Percentiles rank a stretch among this genome's conserved stretches.
These are phyloP conservation scores for Andrena fulva DNA, from an alignment of 2,888 invertebrate genomes.

Conservation along the genomic window DNA sequence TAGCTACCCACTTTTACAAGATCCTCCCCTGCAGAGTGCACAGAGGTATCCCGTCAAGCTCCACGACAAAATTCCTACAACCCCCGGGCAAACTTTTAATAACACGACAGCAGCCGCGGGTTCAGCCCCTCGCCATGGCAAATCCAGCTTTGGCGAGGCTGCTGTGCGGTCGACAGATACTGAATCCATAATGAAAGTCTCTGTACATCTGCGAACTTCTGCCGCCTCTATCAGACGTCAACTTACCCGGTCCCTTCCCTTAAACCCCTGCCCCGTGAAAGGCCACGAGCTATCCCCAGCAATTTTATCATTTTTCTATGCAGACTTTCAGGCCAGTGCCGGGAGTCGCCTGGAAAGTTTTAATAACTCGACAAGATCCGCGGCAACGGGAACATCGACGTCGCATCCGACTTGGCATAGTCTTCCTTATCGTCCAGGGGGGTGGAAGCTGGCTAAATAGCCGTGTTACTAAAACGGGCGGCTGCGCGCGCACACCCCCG, in stretches of 20 bases:
- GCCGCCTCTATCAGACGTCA: neutral
- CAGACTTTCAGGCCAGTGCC: neutral
- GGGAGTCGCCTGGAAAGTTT: conserved; percentile 12
- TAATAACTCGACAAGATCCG: conserved; percentile 27
- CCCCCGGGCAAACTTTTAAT: conserved; percentile 2
- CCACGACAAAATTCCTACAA: neutral
- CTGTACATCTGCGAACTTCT: neutral
- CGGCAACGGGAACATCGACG: neutral
- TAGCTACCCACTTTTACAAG: neutral
- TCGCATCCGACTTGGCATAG: conserved; percentile 18
- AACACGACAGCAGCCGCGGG: neutral
- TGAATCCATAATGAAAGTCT: neutral
- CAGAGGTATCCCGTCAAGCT: neutral
- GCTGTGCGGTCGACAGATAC: neutral
- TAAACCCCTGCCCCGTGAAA: neutral
- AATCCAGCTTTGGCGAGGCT: neutral
- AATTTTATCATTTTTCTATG: neutral
- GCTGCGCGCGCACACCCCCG: conserved; percentile 65
- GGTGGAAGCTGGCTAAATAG: conserved; percentile 10
- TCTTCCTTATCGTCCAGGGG: conserved; percentile 3
- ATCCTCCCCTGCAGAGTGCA: neutral
- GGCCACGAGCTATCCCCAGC: too few relatives aligned
- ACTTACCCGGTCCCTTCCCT: neutral
- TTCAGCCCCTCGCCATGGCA: too few relatives aligned
- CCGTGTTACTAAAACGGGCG: neutral